phyloP scores from a whole-genome alignment of 2,113 vertebrate genomes.

The Phycodurus eques region DNA sequence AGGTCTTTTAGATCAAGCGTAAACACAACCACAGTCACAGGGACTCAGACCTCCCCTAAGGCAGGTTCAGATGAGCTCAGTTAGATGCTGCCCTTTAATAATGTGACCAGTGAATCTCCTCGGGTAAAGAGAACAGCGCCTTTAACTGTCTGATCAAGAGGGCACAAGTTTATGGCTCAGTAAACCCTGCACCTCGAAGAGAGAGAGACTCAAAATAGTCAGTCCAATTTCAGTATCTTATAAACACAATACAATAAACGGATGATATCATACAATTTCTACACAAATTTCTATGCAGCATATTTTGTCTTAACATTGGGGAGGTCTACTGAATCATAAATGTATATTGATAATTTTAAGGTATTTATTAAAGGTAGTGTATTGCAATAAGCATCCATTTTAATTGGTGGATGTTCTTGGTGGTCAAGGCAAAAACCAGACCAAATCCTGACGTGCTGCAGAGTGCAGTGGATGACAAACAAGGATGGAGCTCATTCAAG shows the following conservation, averaged over 20 bases:
- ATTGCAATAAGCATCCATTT: not conserved
- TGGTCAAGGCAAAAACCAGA: slow-evolving; percentile 78
- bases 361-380: not conserved
- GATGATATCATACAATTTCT: not conserved
- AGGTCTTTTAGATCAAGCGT: slow-evolving; percentile 60
- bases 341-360: too few species aligned
- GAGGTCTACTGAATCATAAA: not conserved
- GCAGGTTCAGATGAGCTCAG: slow-evolving; percentile 51
- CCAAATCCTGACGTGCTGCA: slow-evolving; percentile 73
- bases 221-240: slow-evolving; percentile 10
- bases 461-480: slow-evolving; percentile 85
- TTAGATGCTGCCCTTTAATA: slow-evolving; percentile 56
- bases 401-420: slow-evolving; percentile 53
- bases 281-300: not conserved
- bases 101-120: slow-evolving; percentile 50
- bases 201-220: slow-evolving; percentile 9
- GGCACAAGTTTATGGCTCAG: slow-evolving; percentile 26
- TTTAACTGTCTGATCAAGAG: slow-evolving; percentile 36
- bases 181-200: slow-evolving; percentile 1
- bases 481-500: slow-evolving; percentile 83
- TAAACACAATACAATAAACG: not conserved
- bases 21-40: slow-evolving; percentile 45
- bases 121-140: slow-evolving; percentile 31
- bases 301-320: not conserved
- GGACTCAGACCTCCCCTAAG: slow-evolving; percentile 45